Evolutionary conservation across 2,113 vertebrate genomes (phyloP).

Genomic region (Sorex fumeus): DNA sequence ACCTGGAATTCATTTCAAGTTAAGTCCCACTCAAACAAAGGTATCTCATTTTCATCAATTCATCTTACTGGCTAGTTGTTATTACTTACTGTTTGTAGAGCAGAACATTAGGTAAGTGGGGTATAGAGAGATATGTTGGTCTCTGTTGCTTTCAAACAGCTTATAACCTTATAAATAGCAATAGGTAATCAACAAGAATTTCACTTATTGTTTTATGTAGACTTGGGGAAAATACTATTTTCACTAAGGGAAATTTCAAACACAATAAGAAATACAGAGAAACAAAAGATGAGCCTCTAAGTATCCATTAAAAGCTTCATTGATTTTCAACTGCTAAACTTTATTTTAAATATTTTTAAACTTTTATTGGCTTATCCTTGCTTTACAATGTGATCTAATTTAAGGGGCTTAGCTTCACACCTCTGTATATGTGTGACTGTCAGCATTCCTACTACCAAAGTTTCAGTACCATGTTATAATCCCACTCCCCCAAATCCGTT

Average conservation of each 20-base stretch:
- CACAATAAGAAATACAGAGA: conserved; percentile 55
- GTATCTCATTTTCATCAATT: conserved; percentile 25
- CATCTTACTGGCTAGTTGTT: conserved; percentile 5
- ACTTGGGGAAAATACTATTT: not conserved
- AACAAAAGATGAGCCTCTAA: conserved; percentile 20
- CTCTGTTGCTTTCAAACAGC: conserved; percentile 6
- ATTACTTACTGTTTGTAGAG: not conserved
- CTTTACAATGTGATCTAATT: no score
- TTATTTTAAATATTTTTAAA: not conserved
- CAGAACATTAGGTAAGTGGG: not conserved
- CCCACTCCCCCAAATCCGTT: no score
- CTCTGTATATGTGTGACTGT: no score
- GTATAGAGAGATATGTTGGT: not conserved
- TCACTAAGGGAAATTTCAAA: conserved; percentile 57
- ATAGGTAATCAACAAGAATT: conserved; percentile 34
- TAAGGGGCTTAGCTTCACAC: no score
- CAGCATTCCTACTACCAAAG: no score
- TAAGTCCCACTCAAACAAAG: not conserved
- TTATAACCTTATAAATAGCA: conserved; percentile 47
- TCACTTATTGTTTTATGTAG: conserved; percentile 12
- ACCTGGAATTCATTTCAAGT: conserved; percentile 38
- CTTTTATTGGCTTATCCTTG: no score
- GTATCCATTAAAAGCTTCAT: not conserved
- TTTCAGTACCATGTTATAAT: no score
- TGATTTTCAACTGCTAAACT: conserved; percentile 32